phyloP scores from a whole-genome alignment of 2,113 vertebrate genomes.

The Burhinus oedicnemus region DNA sequence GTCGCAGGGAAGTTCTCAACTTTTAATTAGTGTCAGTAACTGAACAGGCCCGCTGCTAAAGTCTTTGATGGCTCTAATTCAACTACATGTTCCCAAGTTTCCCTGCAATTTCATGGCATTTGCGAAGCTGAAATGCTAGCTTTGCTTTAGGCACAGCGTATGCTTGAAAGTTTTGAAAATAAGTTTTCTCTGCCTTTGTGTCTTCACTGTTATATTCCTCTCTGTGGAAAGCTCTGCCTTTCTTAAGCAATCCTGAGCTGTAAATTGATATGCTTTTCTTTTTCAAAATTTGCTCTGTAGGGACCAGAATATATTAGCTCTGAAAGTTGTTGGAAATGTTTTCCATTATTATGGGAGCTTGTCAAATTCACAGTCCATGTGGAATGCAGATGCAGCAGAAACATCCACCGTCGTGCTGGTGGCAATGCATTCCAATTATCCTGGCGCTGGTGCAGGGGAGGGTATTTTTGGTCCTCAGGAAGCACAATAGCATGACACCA shows the following conservation, averaged over 20 bases:
- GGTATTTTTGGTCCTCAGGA: neutral
- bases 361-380: slow-evolving; percentile 22
- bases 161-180: slow-evolving; percentile 27
- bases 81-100: neutral
- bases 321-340: slow-evolving; percentile 21
- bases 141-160: neutral
- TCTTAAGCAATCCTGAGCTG: neutral
- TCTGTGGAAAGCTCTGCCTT: slow-evolving; percentile 4
- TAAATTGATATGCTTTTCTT: slow-evolving; percentile 32
- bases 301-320: slow-evolving; percentile 51
- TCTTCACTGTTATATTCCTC: neutral
- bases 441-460: neutral
- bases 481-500: neutral
- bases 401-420: neutral
- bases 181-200: slow-evolving; percentile 28
- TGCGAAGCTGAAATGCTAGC: neutral
- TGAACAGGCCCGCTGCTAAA: neutral
- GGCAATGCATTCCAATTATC: slow-evolving; percentile 20
- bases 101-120: neutral
- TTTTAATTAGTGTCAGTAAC: neutral
- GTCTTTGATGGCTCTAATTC: neutral
- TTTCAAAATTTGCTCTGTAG: slow-evolving; percentile 46
- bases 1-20: neutral
- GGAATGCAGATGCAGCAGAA: slow-evolving; percentile 36
- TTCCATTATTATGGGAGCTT: slow-evolving; percentile 41